Evolutionary conservation across 2,888 invertebrate genomes (phyloP).

Genomic region (Antheraea assamensis): DNA sequence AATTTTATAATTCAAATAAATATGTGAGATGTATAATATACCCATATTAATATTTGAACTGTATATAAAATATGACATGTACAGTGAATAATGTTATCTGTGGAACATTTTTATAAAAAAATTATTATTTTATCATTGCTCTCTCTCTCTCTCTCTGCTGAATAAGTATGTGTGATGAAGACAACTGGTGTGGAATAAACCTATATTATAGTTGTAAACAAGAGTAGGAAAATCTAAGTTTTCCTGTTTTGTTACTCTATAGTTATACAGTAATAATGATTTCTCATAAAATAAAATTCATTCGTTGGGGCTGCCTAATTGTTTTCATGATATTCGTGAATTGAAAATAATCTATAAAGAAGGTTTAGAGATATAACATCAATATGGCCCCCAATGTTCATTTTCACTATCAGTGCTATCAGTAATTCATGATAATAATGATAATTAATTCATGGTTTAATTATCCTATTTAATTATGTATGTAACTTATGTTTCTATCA

Average conservation of each 20-base stretch:
- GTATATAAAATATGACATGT: background rate
- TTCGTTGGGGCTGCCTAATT: constrained; percentile 10
- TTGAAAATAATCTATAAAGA: constrained; percentile 11
- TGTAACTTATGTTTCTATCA: background rate
- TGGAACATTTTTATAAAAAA: background rate
- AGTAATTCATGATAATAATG: too few species aligned
- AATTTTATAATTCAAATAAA: background rate
- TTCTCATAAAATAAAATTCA: background rate
- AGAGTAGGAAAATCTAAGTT: background rate
- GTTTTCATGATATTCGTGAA: background rate
- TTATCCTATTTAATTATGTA: background rate
- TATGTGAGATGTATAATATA: background rate
- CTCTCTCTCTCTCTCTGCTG: background rate
- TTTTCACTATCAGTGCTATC: background rate
- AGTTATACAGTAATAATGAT: background rate
- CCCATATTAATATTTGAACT: background rate
- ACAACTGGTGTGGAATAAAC: background rate
- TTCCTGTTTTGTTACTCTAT: background rate
- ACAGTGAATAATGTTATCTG: background rate
- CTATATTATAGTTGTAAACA: background rate
- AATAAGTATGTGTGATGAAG: background rate
- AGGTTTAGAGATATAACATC: constrained; percentile 1
- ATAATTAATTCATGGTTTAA: too few species aligned
- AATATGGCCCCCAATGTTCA: background rate
- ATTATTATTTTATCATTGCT: background rate